Evolutionary conservation across 2,888 invertebrate genomes (phyloP).

Genomic region (Dusona sp.): DNA sequence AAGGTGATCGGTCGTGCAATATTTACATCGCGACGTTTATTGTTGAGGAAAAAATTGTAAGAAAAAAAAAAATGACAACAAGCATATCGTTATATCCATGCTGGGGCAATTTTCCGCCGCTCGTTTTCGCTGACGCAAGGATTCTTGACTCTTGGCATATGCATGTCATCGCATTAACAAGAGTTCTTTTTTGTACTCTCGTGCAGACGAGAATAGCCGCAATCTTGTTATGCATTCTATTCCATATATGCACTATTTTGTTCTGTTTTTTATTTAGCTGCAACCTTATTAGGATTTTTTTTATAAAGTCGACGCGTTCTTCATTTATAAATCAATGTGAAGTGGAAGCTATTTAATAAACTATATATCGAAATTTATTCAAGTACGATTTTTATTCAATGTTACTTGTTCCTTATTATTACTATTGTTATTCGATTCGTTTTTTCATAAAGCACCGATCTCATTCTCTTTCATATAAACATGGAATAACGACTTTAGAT

Average conservation of each 20-base stretch:
- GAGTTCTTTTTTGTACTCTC: constrained; percentile 47
- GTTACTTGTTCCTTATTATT: neutral
- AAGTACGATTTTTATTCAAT: neutral
- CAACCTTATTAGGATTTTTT: neutral
- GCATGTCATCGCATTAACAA: constrained; percentile 53
- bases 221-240: constrained; percentile 44
- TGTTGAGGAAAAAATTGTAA: constrained; percentile 20
- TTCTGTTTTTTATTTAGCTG: neutral
- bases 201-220: constrained; percentile 16
- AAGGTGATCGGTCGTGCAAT: constrained; percentile 52
- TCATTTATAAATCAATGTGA: neutral
- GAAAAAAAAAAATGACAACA: constrained; percentile 36
- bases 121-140: constrained; percentile 63
- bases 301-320: neutral
- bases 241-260: constrained; percentile 48
- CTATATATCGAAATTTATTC: neutral
- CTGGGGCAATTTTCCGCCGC: constrained; percentile 50
- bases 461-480: neutral
- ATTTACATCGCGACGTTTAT: constrained; percentile 61
- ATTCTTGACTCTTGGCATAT: constrained; percentile 66
- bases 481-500: neutral
- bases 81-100: constrained; percentile 30
- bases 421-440: neutral
- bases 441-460: neutral
- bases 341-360: neutral